Conservation (phyloP, 2,113 vertebrate genomes). For the Phoxinus phoxinus region DNA sequence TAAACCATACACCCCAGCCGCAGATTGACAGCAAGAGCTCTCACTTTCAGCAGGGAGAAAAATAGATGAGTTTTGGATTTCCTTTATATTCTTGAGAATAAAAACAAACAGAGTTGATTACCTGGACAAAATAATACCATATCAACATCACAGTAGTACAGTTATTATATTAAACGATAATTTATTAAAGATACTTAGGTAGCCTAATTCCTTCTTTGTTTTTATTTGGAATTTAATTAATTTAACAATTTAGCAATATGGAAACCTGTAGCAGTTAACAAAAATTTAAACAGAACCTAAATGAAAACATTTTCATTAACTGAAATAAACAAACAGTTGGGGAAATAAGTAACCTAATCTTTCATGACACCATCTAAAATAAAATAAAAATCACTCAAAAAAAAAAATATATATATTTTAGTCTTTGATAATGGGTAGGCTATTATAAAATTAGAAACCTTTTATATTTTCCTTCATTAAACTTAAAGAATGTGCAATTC, state of each 20-base stretch:
- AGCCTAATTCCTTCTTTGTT: neutral
- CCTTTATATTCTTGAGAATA: neutral
- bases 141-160: neutral
- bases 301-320: neutral
- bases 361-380: neutral
- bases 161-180: too few species aligned
- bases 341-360: neutral
- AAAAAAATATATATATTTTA: neutral
- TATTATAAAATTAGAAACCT: neutral
- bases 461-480: neutral
- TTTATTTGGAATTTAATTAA: too few species aligned
- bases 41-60: constrained; percentile 11
- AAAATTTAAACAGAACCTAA: neutral
- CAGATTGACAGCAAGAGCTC: constrained; percentile 16
- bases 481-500: neutral
- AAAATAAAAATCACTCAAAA: neutral
- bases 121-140: neutral
- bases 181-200: neutral
- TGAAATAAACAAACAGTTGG: neutral
- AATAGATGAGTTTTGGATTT: constrained; percentile 2
- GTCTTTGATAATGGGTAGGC: neutral
- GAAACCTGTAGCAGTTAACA: neutral
- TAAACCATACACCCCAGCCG: constrained; percentile 2
- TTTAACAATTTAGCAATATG: neutral
- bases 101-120: too few species aligned